These are phyloP conservation scores for Gambusia holbrooki DNA, from an alignment of 2,113 vertebrate species.

Conservation along the genomic window DNA sequence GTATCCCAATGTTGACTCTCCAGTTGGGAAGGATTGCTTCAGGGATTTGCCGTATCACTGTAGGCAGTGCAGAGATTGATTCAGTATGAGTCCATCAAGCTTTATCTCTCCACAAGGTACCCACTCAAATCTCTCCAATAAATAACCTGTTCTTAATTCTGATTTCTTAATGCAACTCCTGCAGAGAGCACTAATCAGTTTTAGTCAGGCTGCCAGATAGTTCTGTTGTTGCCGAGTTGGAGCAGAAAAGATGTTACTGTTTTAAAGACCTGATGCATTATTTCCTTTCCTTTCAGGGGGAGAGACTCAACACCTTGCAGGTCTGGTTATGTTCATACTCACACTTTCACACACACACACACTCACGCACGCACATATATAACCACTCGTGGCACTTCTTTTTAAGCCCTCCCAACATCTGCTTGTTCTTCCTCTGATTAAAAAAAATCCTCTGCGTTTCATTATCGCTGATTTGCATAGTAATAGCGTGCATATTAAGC, in stretches of 20 bases:
- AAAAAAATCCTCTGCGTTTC: conserved; percentile 84
- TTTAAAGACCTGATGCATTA: conserved; percentile 57
- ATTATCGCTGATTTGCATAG: conserved; percentile 95
- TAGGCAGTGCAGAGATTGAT: conserved; percentile 63
- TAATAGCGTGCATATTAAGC: conserved; percentile 99
- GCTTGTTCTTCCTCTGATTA: conserved; percentile 82
- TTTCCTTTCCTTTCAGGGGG: conserved; percentile 47
- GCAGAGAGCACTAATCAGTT: conserved; percentile 75
- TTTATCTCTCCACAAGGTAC: conserved; percentile 75
- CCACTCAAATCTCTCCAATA: conserved; percentile 73
- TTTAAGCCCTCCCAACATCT: conserved; percentile 83
- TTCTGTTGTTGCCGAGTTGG: conserved; percentile 41
- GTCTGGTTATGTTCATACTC: conserved; percentile 53
- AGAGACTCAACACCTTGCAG: conserved; percentile 58
- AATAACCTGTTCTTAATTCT: conserved; percentile 78
- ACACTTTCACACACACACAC: conserved; percentile 37
- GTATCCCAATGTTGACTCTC: conserved; percentile 66
- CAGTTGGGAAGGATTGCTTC: conserved; percentile 50
- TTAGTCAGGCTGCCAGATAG: conserved; percentile 61
- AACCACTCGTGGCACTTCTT: conserved; percentile 69
- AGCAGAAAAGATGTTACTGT: conserved; percentile 31
- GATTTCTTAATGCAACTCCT: conserved; percentile 77
- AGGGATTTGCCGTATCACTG: conserved; percentile 68
- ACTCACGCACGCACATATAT: conserved; percentile 32
- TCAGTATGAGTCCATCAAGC: conserved; percentile 72